Evolutionary conservation across 2,113 vertebrate genomes (phyloP), one percentile per base, ranked within the genome.

Genomic region (Donacobius atricapilla): DNA sequence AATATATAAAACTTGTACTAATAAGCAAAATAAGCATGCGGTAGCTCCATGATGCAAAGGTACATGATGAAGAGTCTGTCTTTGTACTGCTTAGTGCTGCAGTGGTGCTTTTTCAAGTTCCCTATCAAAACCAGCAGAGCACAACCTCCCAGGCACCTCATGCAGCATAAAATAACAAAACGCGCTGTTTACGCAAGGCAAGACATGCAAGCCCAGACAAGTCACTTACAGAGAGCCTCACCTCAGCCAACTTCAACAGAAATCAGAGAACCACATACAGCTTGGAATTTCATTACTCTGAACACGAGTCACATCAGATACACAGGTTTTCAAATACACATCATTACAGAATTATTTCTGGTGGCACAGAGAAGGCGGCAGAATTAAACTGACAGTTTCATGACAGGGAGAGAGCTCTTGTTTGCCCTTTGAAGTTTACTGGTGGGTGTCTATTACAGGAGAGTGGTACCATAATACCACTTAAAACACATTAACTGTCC

Each of bases 211-310:
- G 97, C 47, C 83, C 85, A 90, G 90, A 72, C 96, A 97, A 80
- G 93, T 13, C 47, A 86, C 33, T 84, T 7, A 65, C 31, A 91
- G 84, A 93, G 89, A 87, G 70, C 45, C 28, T 87, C 53, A 64
- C 30, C 77, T 75, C 27, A 28, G 87, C 50, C 93, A 92, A 88
- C 21, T 86, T 53, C 87, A 95, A 83, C 56, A 88, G 76, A 81
- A 96, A 94, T 83, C 80, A 92, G 71, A 97, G 75, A 83, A 73
- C 39, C 45, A 70, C 33, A 44, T 71, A 92, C 44, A 88, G 87
- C 91, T 89, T 96, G 97, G 97, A 98, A 98, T 98, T 96, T 96
- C 97, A 97, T 98, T 98, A 98, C 96, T 94, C 93, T 87, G 81
- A 96, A 89, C 80, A 92, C 72, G 89, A 98, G 95, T 98, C 96